phyloP scores from a whole-genome alignment of 2,113 vertebrate species.

The Morone chrysops region DNA sequence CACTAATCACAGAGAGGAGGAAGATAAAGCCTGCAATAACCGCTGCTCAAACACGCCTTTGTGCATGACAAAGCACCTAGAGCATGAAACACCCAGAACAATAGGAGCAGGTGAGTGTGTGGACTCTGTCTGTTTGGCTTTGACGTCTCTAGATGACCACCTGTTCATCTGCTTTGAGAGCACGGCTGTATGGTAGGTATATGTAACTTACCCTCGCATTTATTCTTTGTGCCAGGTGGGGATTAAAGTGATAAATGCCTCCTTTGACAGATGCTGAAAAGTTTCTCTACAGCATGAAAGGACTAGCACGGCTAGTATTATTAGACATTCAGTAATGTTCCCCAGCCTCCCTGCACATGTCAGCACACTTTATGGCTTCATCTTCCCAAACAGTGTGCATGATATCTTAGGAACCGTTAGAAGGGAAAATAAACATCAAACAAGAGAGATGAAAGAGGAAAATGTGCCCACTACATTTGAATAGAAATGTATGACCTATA shows the following conservation, averaged over 20 bases:
- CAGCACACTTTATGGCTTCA: slow-evolving; percentile 64
- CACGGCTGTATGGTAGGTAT: slow-evolving; percentile 63
- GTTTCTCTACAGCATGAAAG: slow-evolving; percentile 80
- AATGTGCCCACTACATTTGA: slow-evolving; percentile 43
- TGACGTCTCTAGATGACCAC: slow-evolving; percentile 76
- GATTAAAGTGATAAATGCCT: slow-evolving; percentile 82
- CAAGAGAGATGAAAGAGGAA: slow-evolving; percentile 36
- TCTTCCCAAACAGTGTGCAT: slow-evolving; percentile 35
- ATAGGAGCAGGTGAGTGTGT: slow-evolving; percentile 72
- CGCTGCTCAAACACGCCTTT: slow-evolving; percentile 73
- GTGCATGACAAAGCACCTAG: slow-evolving; percentile 56
- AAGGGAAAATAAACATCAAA: slow-evolving; percentile 47
- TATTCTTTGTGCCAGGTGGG: slow-evolving; percentile 79
- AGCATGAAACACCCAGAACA: slow-evolving; percentile 66
- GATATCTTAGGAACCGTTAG: slow-evolving; percentile 48
- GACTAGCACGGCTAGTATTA: slow-evolving; percentile 56
- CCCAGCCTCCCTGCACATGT: slow-evolving; percentile 55
- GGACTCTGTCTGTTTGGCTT: slow-evolving; percentile 57
- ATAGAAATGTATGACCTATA: slow-evolving; percentile 52
- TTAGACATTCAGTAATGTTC: slow-evolving; percentile 56
- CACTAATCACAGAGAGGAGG: slow-evolving; percentile 28
- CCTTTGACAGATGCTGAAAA: slow-evolving; percentile 78
- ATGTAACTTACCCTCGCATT: slow-evolving; percentile 76
- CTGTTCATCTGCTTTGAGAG: slow-evolving; percentile 80
- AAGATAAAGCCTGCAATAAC: slow-evolving; percentile 63